Base-by-base conservation (phyloP, 2,113 vertebrate genomes). In the Epinephelus moara region DNA sequence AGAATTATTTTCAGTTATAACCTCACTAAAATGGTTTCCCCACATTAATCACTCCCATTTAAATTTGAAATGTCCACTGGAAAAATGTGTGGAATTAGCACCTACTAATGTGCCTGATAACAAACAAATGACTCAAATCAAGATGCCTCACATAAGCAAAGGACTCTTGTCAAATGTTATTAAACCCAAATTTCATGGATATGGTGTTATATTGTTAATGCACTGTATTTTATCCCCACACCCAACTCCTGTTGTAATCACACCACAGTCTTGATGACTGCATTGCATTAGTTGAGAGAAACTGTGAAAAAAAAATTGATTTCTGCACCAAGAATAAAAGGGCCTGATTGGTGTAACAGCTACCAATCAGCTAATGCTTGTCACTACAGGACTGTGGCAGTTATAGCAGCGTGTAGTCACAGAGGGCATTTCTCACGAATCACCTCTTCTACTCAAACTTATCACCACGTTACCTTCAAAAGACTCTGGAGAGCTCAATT, bases 361-460 rank as follows among this genome's bases (percentile, higher is more conserved):
- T 14, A n/a, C 21, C 55, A 23, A 73, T 42, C 19, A 75, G 68
- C n/a, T 0, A 67, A 23, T n/a, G n/a, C 42, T 17, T 17, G 40
- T 17, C 18, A 66, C 17, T 1, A 12, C 5, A 63, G 19, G 49
- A 53, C 12, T 49, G 49, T 30, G 50, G 55, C 55, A 57, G 12
- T 56, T 21, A 0, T 0, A 49, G 21, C 66, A 67, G 18, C 23
- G 37, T 27, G 21, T 10, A 4, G 61, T 50, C 50, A 47, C 37
- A 55, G 83, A 63, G 18, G 40, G 23, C 53, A 71, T 80, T 81
- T 80, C 52, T 74, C 76, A 83, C 37, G 49, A 80, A 71, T 82
- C 19, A 19, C 70, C 70, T 74, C 70, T 53, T 75, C 67, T 77
- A 64, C 79, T 84, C 77, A 45, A 86, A 85, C 63, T 15, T 59